phyloP scores from a whole-genome alignment of 2,797 vertebrate genomes.

The Remorina albescens region DNA sequence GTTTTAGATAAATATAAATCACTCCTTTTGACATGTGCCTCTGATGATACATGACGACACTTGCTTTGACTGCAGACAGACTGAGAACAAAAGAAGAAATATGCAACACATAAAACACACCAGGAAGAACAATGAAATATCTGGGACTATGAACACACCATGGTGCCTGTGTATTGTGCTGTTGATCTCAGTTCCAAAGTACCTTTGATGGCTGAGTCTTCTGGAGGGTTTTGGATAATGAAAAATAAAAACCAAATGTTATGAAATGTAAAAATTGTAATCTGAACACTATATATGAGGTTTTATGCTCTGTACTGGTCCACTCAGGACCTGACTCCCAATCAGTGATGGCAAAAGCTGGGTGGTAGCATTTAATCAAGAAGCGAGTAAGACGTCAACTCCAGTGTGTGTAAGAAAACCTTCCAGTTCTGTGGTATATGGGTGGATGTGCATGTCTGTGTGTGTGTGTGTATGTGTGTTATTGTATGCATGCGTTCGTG shows the following conservation, averaged over 20 bases:
- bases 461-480: too few relatives aligned
- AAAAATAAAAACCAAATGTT: constrained; percentile 52
- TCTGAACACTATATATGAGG: constrained; percentile 29
- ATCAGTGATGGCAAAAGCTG: constrained; percentile 58
- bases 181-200: constrained; percentile 44
- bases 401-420: constrained; percentile 61
- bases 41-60: constrained; percentile 55
- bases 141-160: constrained; percentile 33
- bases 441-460: constrained; percentile 6
- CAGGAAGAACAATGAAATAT: constrained; percentile 37
- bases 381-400: constrained; percentile 57
- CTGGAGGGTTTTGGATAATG: constrained; percentile 10
- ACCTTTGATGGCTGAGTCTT: constrained; percentile 44
- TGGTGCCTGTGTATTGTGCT: constrained; percentile 26
- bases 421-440: constrained; percentile 37
- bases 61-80: constrained; percentile 48
- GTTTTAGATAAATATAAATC: constrained; percentile 54
- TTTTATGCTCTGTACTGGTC: constrained; percentile 39
- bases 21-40: constrained; percentile 44
- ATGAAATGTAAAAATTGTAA: constrained; percentile 33
- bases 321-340: constrained; percentile 40
- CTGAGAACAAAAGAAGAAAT: constrained; percentile 55
- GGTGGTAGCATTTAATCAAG: constrained; percentile 68
- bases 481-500: constrained; percentile 19
- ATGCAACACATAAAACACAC: constrained; percentile 35